Evolutionary conservation across 2,797 vertebrate genomes (phyloP), one percentile per base, ranked within the genome.

Genomic region (Sebastes melanostomus): DNA sequence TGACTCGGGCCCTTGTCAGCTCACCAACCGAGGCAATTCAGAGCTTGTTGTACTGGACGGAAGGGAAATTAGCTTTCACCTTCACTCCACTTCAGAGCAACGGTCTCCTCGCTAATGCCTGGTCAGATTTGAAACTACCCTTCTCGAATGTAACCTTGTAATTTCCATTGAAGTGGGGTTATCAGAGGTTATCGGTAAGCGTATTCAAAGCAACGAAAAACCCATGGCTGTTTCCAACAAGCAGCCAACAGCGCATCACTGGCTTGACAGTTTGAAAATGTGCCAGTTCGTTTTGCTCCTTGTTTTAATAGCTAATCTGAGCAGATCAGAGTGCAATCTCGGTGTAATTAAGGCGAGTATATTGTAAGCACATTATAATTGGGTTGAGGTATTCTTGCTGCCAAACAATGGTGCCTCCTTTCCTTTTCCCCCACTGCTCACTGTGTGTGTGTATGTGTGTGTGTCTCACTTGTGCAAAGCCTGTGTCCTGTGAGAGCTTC

Each of bases 401-500:
- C 55, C 65, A 75, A 78, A 76, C 71, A 77, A 80, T 83, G 63
- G 78, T 66, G 71, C 38, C 56, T 85, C 16, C 34, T 52, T 4
- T 52, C 46, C 8, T 83, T 88, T 70, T 72, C 27, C 72, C 61
- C 42, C 56, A 34, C 55, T 66, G 46, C 52, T 73, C 61, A 27
- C 63, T 65, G 50, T 36, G 50, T 72, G 36, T 29, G 62, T 27
- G 46, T 66, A 18, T 65, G 29, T 32, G 30, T 32, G 65, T 66
- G 58, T 78, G 76, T 72, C 34, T 81, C 61, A 42, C 80, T 77
- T 88, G 79, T 82, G 88, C 86, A 91, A 84, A 92, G 83, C 81
- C 85, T 86, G 77, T 88, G 91, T 92, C 90, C 90, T 88, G 79
- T 85, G 87, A 79, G 82, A 87, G 84, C 80, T 75, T 82, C 86